A percentile compares a stretch with the other conserved stretches of the same genome.
phyloP scores from a whole-genome alignment of 2,113 vertebrate species.

The Syrmaticus mikado region DNA sequence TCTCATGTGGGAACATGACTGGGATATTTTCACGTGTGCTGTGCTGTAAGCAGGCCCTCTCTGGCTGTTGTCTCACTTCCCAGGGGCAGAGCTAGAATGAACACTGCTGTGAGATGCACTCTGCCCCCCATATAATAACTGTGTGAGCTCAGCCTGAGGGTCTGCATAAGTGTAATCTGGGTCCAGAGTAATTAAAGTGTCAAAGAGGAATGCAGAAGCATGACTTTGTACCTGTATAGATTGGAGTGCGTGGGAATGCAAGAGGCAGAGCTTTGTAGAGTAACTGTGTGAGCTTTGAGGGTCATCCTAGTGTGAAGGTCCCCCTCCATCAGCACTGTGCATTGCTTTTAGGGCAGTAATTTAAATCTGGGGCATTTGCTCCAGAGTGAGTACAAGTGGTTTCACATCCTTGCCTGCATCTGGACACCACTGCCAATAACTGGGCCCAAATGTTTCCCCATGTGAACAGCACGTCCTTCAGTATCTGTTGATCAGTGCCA shows the following conservation, averaged over 20 bases:
- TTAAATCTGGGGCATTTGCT: background rate
- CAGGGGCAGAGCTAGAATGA: background rate
- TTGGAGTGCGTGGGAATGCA: background rate
- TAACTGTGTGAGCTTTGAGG: background rate
- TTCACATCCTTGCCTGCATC: rapidly evolving
- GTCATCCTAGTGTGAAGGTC: background rate
- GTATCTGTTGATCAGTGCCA: background rate
- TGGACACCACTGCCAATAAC: background rate
- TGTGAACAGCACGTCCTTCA: background rate
- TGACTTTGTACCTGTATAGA: background rate
- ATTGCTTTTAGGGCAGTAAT: background rate
- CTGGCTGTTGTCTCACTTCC: background rate
- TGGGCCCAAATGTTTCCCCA: background rate
- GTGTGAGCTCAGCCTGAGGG: background rate
- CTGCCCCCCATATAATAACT: background rate
- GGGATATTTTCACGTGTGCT: background rate
- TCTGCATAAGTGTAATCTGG: background rate
- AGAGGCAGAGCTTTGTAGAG: background rate
- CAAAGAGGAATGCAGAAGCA: background rate
- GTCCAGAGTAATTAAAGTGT: background rate
- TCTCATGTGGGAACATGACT: background rate
- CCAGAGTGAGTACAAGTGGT: background rate
- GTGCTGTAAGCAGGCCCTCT: background rate
- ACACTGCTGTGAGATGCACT: background rate
- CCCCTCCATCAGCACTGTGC: background rate